A percentile compares a stretch with the other conserved stretches of the same genome.
phyloP scores from a whole-genome alignment of 2,113 vertebrate species.

The Centropus unirufus region DNA sequence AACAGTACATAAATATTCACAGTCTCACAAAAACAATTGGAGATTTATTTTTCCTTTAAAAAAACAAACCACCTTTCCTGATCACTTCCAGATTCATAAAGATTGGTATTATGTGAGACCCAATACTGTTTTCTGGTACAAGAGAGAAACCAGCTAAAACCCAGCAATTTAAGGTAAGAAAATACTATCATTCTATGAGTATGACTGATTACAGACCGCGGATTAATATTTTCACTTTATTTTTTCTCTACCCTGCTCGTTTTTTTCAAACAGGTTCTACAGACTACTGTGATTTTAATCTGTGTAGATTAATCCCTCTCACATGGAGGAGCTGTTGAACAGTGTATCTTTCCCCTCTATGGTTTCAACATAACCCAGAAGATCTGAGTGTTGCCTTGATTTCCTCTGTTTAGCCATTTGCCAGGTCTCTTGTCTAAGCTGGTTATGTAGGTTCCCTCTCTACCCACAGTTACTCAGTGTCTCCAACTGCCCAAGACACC shows the following conservation, averaged over 20 bases:
- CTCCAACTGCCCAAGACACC: neutral
- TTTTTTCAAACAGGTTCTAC: constrained; percentile 18
- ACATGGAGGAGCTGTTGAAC: neutral
- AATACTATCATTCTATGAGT: constrained; percentile 69
- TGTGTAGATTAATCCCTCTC: neutral
- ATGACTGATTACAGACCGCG: constrained; percentile 54
- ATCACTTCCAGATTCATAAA: constrained; percentile 83
- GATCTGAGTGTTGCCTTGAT: neutral
- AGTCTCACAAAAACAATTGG: constrained; percentile 78
- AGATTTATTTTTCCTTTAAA: constrained; percentile 78
- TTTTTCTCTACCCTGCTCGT: constrained; percentile 15
- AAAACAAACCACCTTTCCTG: constrained; percentile 79
- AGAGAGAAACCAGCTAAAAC: constrained; percentile 74
- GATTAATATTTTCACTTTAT: constrained; percentile 28
- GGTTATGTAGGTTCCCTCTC: neutral
- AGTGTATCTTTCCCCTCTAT: neutral
- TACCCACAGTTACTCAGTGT: neutral
- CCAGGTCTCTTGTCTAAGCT: neutral
- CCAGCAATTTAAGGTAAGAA: constrained; percentile 74
- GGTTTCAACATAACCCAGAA: neutral
- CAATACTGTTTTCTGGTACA: constrained; percentile 74
- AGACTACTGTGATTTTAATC: neutral
- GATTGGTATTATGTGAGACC: constrained; percentile 76
- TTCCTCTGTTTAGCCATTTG: neutral
- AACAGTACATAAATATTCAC: constrained; percentile 83